These are phyloP conservation scores for Reticulitermes lucifugus DNA, from an alignment of 2,888 invertebrate genomes.

Conservation along the genomic window DNA sequence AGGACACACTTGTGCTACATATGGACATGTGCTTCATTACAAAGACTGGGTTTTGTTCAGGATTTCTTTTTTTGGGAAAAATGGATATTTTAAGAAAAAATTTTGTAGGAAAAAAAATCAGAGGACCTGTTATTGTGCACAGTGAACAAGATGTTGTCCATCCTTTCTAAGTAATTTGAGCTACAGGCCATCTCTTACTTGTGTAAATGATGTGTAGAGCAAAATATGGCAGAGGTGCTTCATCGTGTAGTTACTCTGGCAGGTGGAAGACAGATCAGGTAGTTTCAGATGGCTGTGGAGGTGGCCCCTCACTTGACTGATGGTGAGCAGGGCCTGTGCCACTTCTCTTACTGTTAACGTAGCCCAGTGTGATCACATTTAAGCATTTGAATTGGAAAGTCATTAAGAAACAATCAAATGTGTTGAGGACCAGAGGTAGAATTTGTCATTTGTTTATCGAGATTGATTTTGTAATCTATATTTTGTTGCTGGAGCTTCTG, in stretches of 20 bases:
- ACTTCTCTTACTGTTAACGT: constrained; percentile 2
- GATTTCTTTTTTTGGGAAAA: background rate
- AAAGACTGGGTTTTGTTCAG: constrained; percentile 35
- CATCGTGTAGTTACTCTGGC: background rate
- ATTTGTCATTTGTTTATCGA: constrained; percentile 17
- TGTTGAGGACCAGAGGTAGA: constrained; percentile 14
- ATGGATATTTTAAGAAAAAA: constrained; percentile 31
- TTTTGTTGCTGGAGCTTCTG: constrained; percentile 46
- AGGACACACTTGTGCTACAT: constrained; percentile 40
- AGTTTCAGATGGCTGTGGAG: background rate
- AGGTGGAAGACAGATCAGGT: no score
- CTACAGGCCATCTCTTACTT: no score
- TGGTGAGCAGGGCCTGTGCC: background rate
- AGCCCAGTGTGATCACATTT: constrained; percentile 11
- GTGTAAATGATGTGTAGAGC: background rate
- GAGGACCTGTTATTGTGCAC: constrained; percentile 27
- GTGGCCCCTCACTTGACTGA: background rate
- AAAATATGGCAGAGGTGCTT: background rate
- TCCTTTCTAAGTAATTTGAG: no score
- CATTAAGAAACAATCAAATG: constrained; percentile 37
- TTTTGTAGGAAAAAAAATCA: constrained; percentile 32
- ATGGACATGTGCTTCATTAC: constrained; percentile 35
- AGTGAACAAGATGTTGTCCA: background rate
- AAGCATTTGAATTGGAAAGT: background rate
- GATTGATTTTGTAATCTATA: constrained; percentile 39